Percentiles rank a stretch among this genome's conserved stretches.
phyloP scores from a whole-genome alignment of 2,888 invertebrate genomes.

The Drosophila anceps region DNA sequence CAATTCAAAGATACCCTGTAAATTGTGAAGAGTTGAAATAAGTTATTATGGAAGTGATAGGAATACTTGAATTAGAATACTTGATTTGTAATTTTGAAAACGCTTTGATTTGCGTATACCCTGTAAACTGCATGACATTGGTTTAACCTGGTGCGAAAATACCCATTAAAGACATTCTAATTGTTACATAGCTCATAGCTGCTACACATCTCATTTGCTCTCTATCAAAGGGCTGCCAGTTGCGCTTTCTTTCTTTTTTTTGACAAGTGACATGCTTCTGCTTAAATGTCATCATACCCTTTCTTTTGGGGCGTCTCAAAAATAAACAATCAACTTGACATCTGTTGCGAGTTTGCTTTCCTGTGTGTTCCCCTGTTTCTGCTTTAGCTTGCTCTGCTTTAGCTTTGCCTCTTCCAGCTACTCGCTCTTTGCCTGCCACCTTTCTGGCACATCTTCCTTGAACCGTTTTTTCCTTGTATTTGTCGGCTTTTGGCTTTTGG shows the following conservation, averaged over 20 bases:
- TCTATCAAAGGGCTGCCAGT: neutral
- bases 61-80: too few relatives aligned
- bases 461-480: constrained; percentile 13
- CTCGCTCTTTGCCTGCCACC: neutral
- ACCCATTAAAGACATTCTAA: too few relatives aligned
- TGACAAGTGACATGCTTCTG: neutral
- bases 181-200: too few relatives aligned
- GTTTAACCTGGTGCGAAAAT: too few relatives aligned
- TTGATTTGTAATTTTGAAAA: too few relatives aligned
- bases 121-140: neutral
- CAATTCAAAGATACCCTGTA: neutral
- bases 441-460: neutral
- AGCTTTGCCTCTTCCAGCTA: neutral
- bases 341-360: constrained; percentile 40
- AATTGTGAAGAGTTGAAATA: neutral
- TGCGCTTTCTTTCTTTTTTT: too few relatives aligned
- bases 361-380: neutral
- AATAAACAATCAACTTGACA: constrained; percentile 50
- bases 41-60: neutral
- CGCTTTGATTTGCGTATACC: neutral
- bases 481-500: constrained; percentile 16
- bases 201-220: neutral
- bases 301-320: neutral
- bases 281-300: neutral
- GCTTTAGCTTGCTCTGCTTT: neutral